Percentiles rank a stretch among this genome's conserved stretches.
phyloP scores from a whole-genome alignment of 2,797 vertebrate species.

The Neomorphus geoffroyi region DNA sequence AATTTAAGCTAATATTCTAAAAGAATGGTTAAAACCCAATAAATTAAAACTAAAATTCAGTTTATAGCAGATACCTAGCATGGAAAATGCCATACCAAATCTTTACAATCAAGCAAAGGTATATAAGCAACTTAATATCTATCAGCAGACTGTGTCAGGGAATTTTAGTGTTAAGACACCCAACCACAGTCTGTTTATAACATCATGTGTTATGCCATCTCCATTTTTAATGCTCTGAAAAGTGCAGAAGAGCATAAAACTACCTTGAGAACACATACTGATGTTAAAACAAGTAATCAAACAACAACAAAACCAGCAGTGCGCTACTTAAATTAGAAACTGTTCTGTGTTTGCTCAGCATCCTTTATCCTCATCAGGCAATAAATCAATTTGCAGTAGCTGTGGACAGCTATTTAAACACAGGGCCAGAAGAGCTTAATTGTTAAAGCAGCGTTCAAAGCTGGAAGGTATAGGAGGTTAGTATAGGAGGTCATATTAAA shows the following conservation, averaged over 20 bases:
- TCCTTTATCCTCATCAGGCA: constrained; percentile 40
- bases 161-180: not conserved
- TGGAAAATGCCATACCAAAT: not conserved
- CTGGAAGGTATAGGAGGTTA: constrained; percentile 36
- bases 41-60: not conserved
- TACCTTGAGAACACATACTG: not conserved
- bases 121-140: not conserved
- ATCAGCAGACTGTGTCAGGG: not conserved
- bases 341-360: constrained; percentile 66
- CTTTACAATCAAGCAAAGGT: not conserved
- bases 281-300: constrained; percentile 32
- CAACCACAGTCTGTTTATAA: not conserved
- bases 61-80: not conserved
- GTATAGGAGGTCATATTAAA: constrained; percentile 51
- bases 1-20: not conserved
- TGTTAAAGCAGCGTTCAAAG: constrained; percentile 63
- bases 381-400: constrained; percentile 71
- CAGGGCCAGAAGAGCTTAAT: constrained; percentile 52
- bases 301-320: constrained; percentile 25
- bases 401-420: constrained; percentile 68
- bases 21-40: not conserved
- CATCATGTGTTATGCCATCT: not conserved
- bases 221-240: not conserved
- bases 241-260: not conserved
- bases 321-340: constrained; percentile 59